phyloP scores from a whole-genome alignment of 2,888 invertebrate species.

The Antheraea assamensis region DNA sequence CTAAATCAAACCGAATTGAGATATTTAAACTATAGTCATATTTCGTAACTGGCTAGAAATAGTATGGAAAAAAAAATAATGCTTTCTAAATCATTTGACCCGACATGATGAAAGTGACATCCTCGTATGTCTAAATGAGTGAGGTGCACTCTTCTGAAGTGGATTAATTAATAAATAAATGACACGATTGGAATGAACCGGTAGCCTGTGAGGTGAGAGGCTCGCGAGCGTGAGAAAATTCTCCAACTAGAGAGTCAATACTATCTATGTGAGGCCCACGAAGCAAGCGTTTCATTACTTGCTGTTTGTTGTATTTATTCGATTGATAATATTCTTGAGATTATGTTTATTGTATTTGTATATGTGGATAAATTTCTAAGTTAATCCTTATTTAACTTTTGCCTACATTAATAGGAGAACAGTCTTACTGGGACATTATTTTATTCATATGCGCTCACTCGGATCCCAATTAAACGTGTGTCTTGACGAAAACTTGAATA shows the following conservation, averaged over 20 bases:
- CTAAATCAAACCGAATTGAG: too few relatives aligned
- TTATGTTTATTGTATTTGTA: too few relatives aligned
- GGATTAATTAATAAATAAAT: constrained; percentile 34
- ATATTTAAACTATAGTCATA: too few relatives aligned
- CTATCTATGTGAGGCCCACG: constrained; percentile 34
- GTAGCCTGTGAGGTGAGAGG: constrained; percentile 39
- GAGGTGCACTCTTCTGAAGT: constrained; percentile 21
- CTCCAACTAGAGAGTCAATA: constrained; percentile 50
- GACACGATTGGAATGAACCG: constrained; percentile 38
- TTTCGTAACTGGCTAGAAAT: too few relatives aligned
- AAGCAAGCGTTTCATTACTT: constrained; percentile 30
- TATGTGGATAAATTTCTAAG: too few relatives aligned
- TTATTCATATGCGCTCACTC: not conserved
- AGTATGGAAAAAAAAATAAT: not conserved
- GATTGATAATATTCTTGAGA: too few relatives aligned
- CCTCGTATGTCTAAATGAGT: constrained; percentile 9
- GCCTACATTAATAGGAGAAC: not conserved
- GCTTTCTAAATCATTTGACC: constrained; percentile 6
- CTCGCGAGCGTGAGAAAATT: constrained; percentile 68
- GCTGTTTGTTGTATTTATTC: too few relatives aligned
- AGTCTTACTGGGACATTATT: constrained; percentile 4
- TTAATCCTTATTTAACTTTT: not conserved
- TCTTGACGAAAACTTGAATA: too few relatives aligned
- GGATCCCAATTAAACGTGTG: too few relatives aligned
- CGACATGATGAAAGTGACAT: constrained; percentile 17